Evolutionary conservation across 2,888 invertebrate genomes (phyloP).

Genomic region (Coleophora deauratella): DNA sequence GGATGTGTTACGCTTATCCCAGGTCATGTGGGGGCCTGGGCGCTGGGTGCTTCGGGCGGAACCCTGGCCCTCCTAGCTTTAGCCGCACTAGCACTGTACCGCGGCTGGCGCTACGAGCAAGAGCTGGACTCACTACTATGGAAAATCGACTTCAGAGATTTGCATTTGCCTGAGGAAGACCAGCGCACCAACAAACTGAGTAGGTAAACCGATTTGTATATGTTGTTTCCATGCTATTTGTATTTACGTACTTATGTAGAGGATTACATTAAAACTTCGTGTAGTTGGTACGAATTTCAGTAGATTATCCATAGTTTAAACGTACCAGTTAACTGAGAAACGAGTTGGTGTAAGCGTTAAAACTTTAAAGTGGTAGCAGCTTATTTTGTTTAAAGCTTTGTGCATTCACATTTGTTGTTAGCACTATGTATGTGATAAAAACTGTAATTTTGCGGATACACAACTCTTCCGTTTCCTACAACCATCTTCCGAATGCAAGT

Average conservation of each 20-base stretch:
- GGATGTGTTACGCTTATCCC: neutral
- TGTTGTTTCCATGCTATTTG: conserved; percentile 61
- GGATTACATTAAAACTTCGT: neutral
- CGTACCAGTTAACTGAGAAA: no score
- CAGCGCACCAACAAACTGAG: conserved; percentile 67
- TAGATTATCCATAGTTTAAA: neutral
- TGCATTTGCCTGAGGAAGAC: conserved; percentile 78
- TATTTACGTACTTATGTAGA: no score
- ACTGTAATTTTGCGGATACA: no score
- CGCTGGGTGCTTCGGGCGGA: conserved; percentile 86
- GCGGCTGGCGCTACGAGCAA: conserved; percentile 96
- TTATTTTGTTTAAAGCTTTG: no score
- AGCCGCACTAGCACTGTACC: conserved; percentile 84
- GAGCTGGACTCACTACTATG: conserved; percentile 93
- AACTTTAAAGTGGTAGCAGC: no score
- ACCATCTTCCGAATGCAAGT: no score
- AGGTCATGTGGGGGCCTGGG: conserved; percentile 90
- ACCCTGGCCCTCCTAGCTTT: conserved; percentile 80
- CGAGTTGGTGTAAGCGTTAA: no score
- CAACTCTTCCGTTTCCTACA: no score
- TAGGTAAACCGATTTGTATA: conserved; percentile 64
- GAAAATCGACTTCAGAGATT: conserved; percentile 95
- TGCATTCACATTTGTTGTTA: no score
- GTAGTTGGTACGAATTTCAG: neutral
- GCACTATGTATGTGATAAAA: no score